phyloP scores from a whole-genome alignment of 2,113 vertebrate species.

The Danio rerio region DNA sequence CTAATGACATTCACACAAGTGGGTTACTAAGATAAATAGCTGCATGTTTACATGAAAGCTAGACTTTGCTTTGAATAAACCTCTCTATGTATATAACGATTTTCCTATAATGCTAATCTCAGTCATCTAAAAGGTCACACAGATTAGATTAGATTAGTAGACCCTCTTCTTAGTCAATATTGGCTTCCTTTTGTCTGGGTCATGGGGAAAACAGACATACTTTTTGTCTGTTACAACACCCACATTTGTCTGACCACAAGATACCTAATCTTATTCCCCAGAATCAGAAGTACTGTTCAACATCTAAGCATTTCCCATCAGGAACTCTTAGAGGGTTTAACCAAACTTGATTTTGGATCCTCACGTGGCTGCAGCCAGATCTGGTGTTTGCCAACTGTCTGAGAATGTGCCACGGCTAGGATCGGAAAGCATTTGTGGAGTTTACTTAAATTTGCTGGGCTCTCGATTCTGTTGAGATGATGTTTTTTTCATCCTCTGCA shows the following conservation, averaged over 20 bases:
- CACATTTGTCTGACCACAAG: slow-evolving; percentile 10
- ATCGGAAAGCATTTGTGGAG: slow-evolving; percentile 23
- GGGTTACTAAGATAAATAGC: not conserved
- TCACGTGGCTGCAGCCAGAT: slow-evolving; percentile 35
- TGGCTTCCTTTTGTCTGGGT: not conserved
- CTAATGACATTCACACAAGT: not conserved
- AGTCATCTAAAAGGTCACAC: not conserved
- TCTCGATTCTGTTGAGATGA: slow-evolving; percentile 16
- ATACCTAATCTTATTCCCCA: not conserved
- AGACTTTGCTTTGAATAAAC: not conserved
- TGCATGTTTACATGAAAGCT: not conserved
- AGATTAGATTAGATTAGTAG: not conserved
- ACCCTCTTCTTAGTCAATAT: not conserved
- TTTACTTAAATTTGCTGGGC: slow-evolving; percentile 14
- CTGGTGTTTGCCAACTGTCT: slow-evolving; percentile 59
- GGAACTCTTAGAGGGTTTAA: slow-evolving; percentile 34
- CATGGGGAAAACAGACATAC: not conserved
- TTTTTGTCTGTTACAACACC: not conserved
- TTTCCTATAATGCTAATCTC: not conserved
- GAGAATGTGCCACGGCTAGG: slow-evolving; percentile 60
- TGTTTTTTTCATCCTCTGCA: not conserved
- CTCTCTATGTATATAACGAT: not conserved
- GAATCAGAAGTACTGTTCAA: slow-evolving; percentile 26
- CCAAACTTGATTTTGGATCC: slow-evolving; percentile 56
- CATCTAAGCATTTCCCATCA: slow-evolving; percentile 42